Percentiles rank a stretch among this genome's conserved stretches.
These are phyloP conservation scores for Hydrocynus forskahlii DNA, from an alignment of 2,797 vertebrate genomes.

Conservation along the genomic window DNA sequence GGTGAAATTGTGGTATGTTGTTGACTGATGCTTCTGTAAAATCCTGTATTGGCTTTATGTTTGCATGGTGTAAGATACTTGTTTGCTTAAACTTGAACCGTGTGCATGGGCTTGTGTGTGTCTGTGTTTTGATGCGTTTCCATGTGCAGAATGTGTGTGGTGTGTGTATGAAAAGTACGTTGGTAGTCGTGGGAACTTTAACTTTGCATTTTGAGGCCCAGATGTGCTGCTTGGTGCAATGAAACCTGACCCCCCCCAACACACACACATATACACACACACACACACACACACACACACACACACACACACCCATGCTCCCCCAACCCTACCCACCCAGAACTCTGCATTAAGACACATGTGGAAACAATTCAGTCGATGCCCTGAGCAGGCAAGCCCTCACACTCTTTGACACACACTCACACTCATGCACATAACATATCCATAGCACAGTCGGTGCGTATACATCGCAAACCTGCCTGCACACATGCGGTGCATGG, in stretches of 20 bases:
- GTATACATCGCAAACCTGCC: constrained; percentile 60
- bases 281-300: constrained; percentile 58
- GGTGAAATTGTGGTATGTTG: constrained; percentile 39
- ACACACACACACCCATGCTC: constrained; percentile 53
- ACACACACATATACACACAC: constrained; percentile 42
- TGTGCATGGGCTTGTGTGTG: constrained; percentile 37
- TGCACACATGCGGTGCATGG: constrained; percentile 51
- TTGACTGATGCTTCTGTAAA: constrained; percentile 41
- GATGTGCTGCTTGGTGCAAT: constrained; percentile 79
- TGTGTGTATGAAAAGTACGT: constrained; percentile 36
- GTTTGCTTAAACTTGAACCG: constrained; percentile 28
- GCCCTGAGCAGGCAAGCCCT: constrained; percentile 82
- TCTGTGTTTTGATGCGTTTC: constrained; percentile 46
- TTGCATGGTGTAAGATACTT: constrained; percentile 14
- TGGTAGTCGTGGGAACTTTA: constrained; percentile 81
- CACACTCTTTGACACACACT: constrained; percentile 74
- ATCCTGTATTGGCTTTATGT: not conserved
- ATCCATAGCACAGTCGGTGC: constrained; percentile 61
- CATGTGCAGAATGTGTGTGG: constrained; percentile 25
- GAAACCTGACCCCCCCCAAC: constrained; percentile 77
- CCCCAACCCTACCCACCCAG: constrained; percentile 78
- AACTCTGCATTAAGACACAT: constrained; percentile 83
- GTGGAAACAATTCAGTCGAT: constrained; percentile 86
- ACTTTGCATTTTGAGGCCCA: constrained; percentile 74
- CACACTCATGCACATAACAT: constrained; percentile 49